These are phyloP conservation scores for Megalopta genalis DNA, from an alignment of 1,140 invertebrate species.

Conservation along the genomic window DNA sequence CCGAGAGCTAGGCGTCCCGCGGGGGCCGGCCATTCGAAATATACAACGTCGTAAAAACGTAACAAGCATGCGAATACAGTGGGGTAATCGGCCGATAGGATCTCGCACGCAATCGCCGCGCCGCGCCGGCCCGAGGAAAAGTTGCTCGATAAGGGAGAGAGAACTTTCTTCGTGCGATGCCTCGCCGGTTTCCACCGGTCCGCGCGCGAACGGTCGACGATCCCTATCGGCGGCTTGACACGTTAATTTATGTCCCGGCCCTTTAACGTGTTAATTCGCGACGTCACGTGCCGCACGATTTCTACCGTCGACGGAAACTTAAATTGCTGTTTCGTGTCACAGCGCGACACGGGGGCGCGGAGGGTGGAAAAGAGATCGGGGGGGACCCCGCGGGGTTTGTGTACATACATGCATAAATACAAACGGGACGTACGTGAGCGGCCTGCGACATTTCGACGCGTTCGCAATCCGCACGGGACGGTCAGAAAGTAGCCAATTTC, in stretches of 20 bases:
- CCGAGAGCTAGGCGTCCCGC: not conserved
- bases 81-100: constrained; percentile 30
- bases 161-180: constrained; percentile 30
- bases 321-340: constrained; percentile 75
- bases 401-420: constrained; percentile 46
- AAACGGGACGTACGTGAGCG: constrained; percentile 20
- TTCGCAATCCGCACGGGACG: not conserved
- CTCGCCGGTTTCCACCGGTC: constrained; percentile 29
- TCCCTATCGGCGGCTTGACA: constrained; percentile 55
- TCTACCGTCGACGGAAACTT: constrained; percentile 69
- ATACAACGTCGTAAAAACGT: constrained; percentile 28
- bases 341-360: not conserved
- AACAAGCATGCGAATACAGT: constrained; percentile 23
- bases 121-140: not conserved
- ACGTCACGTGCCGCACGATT: constrained; percentile 69
- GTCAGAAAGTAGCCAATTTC: constrained; percentile 33
- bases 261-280: constrained; percentile 73
- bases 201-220: constrained; percentile 12
- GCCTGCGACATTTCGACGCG: constrained; percentile 38
- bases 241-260: constrained; percentile 69
- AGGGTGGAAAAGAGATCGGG: not conserved
- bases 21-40: not conserved
- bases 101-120: constrained; percentile 15
- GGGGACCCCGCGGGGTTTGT: not conserved
- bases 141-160: constrained; percentile 27